phyloP scores from a whole-genome alignment of 2,888 invertebrate species.

The Chaitophorus viminalis region DNA sequence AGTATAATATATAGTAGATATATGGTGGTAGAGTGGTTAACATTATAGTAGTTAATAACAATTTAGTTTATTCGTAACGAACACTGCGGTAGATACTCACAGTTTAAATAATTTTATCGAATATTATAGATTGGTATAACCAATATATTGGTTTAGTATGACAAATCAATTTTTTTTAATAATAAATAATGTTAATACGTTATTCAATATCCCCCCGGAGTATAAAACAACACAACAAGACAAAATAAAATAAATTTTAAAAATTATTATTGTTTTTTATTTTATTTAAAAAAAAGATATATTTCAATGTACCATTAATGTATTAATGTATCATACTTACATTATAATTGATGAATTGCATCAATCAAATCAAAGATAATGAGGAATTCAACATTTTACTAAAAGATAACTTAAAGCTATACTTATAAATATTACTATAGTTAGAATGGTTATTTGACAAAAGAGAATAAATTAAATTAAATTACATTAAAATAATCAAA shows the following conservation, averaged over 20 bases:
- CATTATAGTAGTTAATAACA: background rate
- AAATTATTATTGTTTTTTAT: background rate
- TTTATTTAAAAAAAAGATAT: background rate
- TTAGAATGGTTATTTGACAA: no score
- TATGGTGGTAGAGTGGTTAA: no score
- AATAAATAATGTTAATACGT: background rate
- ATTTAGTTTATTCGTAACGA: background rate
- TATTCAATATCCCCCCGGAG: background rate
- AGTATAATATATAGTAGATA: no score
- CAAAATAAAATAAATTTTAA: background rate
- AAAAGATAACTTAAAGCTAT: no score
- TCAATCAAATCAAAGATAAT: background rate
- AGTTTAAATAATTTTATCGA: background rate
- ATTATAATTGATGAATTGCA: no score
- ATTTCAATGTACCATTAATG: no score
- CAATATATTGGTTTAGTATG: no score
- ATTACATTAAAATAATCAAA: no score
- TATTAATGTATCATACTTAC: background rate
- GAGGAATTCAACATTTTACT: background rate
- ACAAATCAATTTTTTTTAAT: background rate
- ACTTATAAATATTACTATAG: no score
- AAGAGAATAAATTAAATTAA: no score
- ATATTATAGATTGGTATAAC: no score
- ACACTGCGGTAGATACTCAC: background rate
- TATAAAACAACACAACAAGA: constrained; percentile 58